A percentile compares a stretch with the other conserved stretches of the same genome.
phyloP scores from a whole-genome alignment of 2,113 vertebrate genomes.

The Daphoenositta chrysoptera region DNA sequence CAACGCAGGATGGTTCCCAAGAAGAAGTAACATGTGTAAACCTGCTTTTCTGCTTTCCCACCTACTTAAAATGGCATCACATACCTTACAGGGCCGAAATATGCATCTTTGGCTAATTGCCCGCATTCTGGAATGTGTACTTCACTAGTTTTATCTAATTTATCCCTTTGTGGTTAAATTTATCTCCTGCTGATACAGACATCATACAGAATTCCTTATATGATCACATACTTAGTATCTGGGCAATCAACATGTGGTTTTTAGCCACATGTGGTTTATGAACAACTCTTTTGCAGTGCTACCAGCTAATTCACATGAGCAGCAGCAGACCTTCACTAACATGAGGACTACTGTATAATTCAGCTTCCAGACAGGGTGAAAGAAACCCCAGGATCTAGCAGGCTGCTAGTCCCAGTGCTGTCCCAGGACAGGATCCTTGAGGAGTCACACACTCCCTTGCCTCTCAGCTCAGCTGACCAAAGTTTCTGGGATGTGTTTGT shows the following conservation, averaged over 20 bases:
- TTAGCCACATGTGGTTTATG: not conserved
- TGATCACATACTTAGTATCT: not conserved
- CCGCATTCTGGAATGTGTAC: not conserved
- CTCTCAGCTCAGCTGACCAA: not conserved
- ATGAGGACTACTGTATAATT: not conserved
- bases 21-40: not conserved
- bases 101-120: constrained; percentile 34
- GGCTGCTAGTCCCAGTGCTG: not conserved
- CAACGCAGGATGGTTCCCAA: not conserved
- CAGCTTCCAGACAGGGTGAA: not conserved
- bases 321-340: not conserved
- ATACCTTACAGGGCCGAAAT: not conserved
- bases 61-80: constrained; percentile 36
- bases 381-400: not conserved
- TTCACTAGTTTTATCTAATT: not conserved
- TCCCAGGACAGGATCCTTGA: not conserved
- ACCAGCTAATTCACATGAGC: not conserved
- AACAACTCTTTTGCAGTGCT: not conserved
- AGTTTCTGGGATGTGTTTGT: not conserved
- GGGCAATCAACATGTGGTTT: not conserved
- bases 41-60: constrained; percentile 47
- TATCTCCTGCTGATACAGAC: not conserved
- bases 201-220: not conserved
- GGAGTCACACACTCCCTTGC: not conserved
- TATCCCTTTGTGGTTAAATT: constrained; percentile 18